phyloP scores from a whole-genome alignment of 1,140 invertebrate species.

The Drosophila prosaltans region DNA sequence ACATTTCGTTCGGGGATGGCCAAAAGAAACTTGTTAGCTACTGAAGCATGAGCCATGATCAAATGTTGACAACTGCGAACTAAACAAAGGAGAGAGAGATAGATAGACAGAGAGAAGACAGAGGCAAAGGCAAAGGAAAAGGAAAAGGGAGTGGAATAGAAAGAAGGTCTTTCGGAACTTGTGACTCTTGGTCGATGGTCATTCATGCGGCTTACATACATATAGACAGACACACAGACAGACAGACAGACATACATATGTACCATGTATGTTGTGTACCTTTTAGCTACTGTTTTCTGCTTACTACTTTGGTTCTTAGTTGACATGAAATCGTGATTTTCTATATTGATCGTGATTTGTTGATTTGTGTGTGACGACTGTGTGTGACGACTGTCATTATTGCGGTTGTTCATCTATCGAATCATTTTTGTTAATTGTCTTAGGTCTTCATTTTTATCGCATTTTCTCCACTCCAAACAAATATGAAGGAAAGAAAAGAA shows the following conservation, averaged over 20 bases:
- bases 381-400: conserved; percentile 56
- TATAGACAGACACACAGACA: not conserved
- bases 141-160: not conserved
- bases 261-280: conserved; percentile 19
- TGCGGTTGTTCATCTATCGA: conserved; percentile 62
- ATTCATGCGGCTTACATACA: conserved; percentile 17
- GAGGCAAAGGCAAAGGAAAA: not conserved
- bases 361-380: conserved; percentile 54
- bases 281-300: conserved; percentile 20
- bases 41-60: conserved; percentile 66
- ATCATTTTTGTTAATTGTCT: conserved; percentile 70
- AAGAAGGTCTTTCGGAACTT: conserved; percentile 12
- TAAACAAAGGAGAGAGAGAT: not conserved
- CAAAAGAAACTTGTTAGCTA: conserved; percentile 55
- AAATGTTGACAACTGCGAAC: conserved; percentile 54
- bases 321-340: conserved; percentile 67
- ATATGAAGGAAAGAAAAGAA: not conserved
- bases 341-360: conserved; percentile 71
- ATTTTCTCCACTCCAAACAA: conserved; percentile 36
- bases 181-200: conserved; percentile 9
- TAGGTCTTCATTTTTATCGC: conserved; percentile 44
- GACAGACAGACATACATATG: not conserved
- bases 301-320: conserved; percentile 28
- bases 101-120: not conserved
- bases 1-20: conserved; percentile 46